These are phyloP conservation scores for Dendrophyllia cribrosa DNA, from an alignment of 64 coral and sea anemone species.

Conservation along the genomic window DNA sequence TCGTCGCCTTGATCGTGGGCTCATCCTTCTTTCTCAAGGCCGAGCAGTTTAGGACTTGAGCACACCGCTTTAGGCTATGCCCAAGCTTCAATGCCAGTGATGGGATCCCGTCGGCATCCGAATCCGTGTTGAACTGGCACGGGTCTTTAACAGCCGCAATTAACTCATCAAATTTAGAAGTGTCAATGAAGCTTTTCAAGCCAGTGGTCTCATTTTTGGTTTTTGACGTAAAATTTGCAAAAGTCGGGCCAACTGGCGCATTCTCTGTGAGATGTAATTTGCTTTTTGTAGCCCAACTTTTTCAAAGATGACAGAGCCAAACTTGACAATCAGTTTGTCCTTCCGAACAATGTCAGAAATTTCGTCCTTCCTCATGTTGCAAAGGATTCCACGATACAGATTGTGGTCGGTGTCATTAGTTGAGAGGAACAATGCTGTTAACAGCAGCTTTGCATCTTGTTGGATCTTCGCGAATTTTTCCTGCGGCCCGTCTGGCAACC, in stretches of 20 bases:
- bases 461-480: background rate
- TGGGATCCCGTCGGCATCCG: background rate
- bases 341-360: background rate
- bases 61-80: slow-evolving; percentile 37
- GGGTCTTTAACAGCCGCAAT: background rate
- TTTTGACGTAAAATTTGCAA: background rate
- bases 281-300: slow-evolving; percentile 15
- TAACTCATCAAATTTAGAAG: slow-evolving; percentile 3
- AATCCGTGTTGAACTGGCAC: background rate
- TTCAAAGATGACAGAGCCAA: background rate
- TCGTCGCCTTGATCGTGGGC: background rate
- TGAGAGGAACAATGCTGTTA: background rate
- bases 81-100: slow-evolving; percentile 57
- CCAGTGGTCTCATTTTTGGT: background rate
- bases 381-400: background rate
- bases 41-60: background rate
- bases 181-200: background rate
- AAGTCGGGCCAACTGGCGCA: slow-evolving; percentile 27
- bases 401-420: background rate
- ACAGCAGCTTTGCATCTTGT: background rate
- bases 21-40: slow-evolving; percentile 18
- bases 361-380: background rate
- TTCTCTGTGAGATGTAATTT: slow-evolving; percentile 9
- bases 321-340: background rate
- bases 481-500: background rate